Conservation (phyloP, 1,140 invertebrate species). For the Ruditapes philippinarum region DNA sequence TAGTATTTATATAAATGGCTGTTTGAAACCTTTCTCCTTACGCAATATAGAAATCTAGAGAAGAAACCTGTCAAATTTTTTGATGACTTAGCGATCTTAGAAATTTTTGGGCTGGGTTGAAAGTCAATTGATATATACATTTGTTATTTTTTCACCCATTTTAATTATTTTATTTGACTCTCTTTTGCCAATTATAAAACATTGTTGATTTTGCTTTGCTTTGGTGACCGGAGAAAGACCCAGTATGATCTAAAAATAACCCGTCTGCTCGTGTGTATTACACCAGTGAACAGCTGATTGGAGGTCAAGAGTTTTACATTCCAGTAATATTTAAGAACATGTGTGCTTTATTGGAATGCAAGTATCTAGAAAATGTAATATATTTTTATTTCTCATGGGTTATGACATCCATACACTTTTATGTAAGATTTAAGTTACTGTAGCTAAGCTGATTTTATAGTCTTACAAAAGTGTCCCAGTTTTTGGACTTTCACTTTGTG, state of each 20-base stretch:
- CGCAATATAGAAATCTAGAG: neutral
- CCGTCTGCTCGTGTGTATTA: conserved; percentile 21
- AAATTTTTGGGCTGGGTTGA: no score
- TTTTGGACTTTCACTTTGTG: conserved; percentile 49
- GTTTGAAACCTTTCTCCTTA: neutral
- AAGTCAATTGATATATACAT: no score
- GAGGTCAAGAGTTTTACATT: conserved; percentile 52
- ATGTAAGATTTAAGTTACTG: no score
- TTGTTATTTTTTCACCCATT: no score
- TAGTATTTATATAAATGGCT: neutral
- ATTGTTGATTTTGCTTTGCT: conserved; percentile 13
- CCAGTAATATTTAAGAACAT: no score
- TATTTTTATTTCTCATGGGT: no score
- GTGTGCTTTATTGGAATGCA: no score
- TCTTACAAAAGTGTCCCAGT: conserved; percentile 16
- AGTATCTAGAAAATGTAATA: no score
- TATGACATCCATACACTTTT: no score
- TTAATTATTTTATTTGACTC: neutral
- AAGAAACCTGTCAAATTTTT: conserved; percentile 26
- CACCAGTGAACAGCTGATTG: conserved; percentile 65
- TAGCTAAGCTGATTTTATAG: no score
- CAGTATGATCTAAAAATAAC: conserved; percentile 51
- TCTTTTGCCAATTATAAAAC: neutral
- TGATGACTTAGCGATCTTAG: conserved; percentile 59
- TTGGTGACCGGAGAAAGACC: conserved; percentile 64